These are phyloP conservation scores for Clivina fossor DNA, from an alignment of 2,888 invertebrate genomes.

Conservation along the genomic window DNA sequence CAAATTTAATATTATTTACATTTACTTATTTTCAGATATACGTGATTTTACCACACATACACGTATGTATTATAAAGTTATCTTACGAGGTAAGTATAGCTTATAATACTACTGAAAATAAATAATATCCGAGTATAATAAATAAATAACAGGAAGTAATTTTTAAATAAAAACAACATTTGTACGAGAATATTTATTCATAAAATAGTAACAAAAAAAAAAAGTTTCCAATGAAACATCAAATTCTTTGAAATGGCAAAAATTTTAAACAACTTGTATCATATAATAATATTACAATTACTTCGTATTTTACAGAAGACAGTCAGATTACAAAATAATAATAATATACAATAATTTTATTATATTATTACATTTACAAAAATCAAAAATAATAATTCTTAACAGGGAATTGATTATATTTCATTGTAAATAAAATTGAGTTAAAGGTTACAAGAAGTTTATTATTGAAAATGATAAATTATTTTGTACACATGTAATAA, in stretches of 20 bases:
- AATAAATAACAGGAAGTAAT: too few relatives aligned
- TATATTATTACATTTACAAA: too few relatives aligned
- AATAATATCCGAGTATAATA: too few relatives aligned
- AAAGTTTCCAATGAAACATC: constrained; percentile 1
- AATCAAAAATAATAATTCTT: not conserved
- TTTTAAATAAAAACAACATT: too few relatives aligned
- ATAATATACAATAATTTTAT: constrained; percentile 12
- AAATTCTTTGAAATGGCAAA: too few relatives aligned
- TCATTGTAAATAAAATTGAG: not conserved
- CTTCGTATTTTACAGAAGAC: constrained; percentile 10
- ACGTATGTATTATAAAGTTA: too few relatives aligned
- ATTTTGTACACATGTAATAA: constrained; percentile 15
- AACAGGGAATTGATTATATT: not conserved
- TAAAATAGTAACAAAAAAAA: constrained; percentile 16
- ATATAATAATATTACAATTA: too few relatives aligned
- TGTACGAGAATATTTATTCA: too few relatives aligned
- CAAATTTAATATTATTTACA: constrained; percentile 27
- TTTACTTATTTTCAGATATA: constrained; percentile 27
- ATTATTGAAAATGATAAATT: not conserved
- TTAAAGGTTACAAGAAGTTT: not conserved
- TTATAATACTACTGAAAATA: too few relatives aligned
- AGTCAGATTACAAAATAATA: constrained; percentile 12
- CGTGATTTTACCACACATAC: too few relatives aligned
- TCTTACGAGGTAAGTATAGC: too few relatives aligned
- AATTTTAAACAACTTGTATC: too few relatives aligned